These are phyloP conservation scores for Cephus pygmeus DNA, from an alignment of 2,888 invertebrate species.

Conservation along the genomic window DNA sequence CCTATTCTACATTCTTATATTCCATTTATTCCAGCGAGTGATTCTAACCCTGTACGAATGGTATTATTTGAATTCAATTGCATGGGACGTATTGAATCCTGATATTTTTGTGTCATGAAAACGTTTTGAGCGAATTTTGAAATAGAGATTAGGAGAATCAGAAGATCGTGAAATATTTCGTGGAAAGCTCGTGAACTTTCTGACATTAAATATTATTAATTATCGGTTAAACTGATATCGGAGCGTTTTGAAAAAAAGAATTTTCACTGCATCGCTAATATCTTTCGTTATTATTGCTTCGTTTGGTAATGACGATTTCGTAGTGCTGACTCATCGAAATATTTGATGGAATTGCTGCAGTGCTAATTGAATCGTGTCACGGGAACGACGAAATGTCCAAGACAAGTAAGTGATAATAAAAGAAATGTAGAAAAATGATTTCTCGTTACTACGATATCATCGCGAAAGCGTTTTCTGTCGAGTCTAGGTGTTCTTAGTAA, in stretches of 20 bases:
- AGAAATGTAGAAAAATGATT: background rate
- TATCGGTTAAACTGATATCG: background rate
- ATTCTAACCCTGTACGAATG: background rate
- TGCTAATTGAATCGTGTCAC: constrained; percentile 21
- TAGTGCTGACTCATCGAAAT: constrained; percentile 47
- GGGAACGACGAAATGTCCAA: constrained; percentile 39
- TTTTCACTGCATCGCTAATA: background rate
- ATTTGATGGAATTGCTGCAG: background rate
- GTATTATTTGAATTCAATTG: too few species aligned
- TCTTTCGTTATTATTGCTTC: background rate
- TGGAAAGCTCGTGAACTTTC: too few species aligned
- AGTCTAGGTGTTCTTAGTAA: background rate
- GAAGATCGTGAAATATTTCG: too few species aligned
- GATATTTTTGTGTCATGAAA: too few species aligned
- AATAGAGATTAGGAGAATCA: too few species aligned
- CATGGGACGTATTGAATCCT: too few species aligned
- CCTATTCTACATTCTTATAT: background rate
- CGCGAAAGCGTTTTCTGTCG: background rate
- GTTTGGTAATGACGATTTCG: constrained; percentile 22
- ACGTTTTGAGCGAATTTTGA: too few species aligned
- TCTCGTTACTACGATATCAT: background rate
- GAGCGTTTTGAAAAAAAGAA: background rate
- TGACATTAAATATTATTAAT: background rate
- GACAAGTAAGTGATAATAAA: constrained; percentile 37
- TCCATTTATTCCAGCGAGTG: background rate